Conservation (phyloP, 2,113 vertebrate species). For the Leiothrix lutea region DNA sequence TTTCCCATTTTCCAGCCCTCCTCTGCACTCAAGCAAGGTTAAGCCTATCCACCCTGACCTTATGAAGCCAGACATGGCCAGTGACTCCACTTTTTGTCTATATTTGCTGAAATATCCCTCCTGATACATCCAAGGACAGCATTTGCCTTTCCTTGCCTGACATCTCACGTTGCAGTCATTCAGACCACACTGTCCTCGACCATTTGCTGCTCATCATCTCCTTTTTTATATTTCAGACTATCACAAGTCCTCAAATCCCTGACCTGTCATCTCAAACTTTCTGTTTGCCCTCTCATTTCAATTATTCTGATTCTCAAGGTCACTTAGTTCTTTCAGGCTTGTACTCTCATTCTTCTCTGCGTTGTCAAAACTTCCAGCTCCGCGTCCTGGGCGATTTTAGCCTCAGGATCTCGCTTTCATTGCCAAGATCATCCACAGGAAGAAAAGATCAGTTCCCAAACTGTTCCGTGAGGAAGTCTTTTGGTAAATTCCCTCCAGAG, state of each 20-base stretch:
- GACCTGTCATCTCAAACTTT: neutral
- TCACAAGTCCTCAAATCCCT: neutral
- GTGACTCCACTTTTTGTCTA: neutral
- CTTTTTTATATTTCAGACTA: neutral
- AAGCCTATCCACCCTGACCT: neutral
- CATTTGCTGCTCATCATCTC: neutral
- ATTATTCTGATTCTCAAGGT: slow-evolving; percentile 7
- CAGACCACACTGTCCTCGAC: neutral
- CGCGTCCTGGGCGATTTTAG: neutral
- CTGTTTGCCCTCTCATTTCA: neutral
- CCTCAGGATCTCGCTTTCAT: slow-evolving; percentile 5
- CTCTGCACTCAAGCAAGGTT: neutral
- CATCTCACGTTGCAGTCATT: neutral
- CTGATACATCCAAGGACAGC: neutral
- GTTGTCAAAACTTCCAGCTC: neutral
- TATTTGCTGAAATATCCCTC: neutral
- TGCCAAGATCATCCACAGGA: neutral
- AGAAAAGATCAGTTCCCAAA: slow-evolving; percentile 21
- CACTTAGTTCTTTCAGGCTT: neutral
- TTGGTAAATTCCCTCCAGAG: slow-evolving; percentile 9
- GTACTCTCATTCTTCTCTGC: neutral
- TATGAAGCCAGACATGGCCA: neutral
- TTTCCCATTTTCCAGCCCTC: neutral
- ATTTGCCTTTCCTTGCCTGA: neutral
- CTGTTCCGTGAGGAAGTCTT: neutral